These are phyloP conservation scores for Microcebus griseorufus DNA, from an alignment of 2,113 vertebrate genomes.

Conservation along the genomic window DNA sequence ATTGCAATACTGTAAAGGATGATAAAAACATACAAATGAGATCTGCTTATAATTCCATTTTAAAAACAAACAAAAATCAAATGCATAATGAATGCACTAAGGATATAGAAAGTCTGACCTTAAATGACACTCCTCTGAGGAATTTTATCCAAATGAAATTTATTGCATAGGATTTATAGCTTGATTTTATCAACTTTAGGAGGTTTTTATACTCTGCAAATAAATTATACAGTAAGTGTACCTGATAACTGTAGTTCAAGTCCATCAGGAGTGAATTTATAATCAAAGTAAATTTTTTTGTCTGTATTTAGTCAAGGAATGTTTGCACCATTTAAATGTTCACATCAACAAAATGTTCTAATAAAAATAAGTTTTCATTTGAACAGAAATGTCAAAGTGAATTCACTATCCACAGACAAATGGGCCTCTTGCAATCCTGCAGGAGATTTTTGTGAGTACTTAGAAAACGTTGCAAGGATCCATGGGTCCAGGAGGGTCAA, in stretches of 20 bases:
- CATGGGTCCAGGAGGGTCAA: neutral
- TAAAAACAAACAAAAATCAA: neutral
- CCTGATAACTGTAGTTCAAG: neutral
- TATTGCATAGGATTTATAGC: neutral
- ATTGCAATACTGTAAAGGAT: neutral
- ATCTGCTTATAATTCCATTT: neutral
- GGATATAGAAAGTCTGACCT: neutral
- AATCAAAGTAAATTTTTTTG: neutral
- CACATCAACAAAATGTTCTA: neutral
- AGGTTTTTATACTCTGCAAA: neutral
- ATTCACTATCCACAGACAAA: neutral
- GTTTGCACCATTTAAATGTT: neutral
- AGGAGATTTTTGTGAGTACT: no score
- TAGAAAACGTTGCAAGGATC: neutral
- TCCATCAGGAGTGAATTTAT: neutral
- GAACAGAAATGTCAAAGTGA: neutral
- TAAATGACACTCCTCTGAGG: neutral
- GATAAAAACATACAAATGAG: neutral
- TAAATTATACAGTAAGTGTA: neutral
- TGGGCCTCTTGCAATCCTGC: rapidly evolving
- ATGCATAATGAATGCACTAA: neutral
- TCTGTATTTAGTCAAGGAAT: neutral
- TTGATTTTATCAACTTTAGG: neutral
- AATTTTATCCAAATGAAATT: neutral
- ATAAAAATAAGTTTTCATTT: neutral